Conservation (phyloP, 2,888 invertebrate species). For the Myathropa florea region DNA sequence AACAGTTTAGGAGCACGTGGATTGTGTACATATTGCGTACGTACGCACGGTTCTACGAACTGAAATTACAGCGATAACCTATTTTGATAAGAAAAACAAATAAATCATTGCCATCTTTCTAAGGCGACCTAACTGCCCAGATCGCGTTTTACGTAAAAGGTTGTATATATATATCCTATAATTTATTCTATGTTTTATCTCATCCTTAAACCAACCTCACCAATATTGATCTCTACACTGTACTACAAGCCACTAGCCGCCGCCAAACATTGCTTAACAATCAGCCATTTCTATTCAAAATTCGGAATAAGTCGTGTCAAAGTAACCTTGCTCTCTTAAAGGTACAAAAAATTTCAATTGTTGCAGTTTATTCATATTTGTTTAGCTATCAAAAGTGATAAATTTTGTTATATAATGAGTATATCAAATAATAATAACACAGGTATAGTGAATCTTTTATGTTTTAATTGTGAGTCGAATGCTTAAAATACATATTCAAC, state of each 20-base stretch:
- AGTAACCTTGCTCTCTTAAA: background rate
- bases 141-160: too few relatives aligned
- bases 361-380: background rate
- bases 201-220: conserved; percentile 33
- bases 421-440: conserved; percentile 38
- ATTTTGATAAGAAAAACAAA: too few relatives aligned
- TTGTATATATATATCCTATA: background rate
- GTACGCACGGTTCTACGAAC: too few relatives aligned
- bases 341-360: background rate
- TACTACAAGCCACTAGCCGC: conserved; percentile 28
- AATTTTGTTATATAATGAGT: conserved; percentile 29
- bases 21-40: too few relatives aligned
- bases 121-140: too few relatives aligned
- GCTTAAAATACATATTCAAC: conserved; percentile 65
- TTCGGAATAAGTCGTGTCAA: conserved; percentile 34
- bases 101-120: too few relatives aligned
- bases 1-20: too few relatives aligned
- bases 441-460: conserved; percentile 61
- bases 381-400: background rate
- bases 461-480: conserved; percentile 40
- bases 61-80: too few relatives aligned
- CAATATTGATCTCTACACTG: conserved; percentile 35
- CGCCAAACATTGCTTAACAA: conserved; percentile 12
- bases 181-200: conserved; percentile 40
- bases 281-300: conserved; percentile 50